phyloP scores from a whole-genome alignment of 2,888 invertebrate genomes.

The Apamea sordens region DNA sequence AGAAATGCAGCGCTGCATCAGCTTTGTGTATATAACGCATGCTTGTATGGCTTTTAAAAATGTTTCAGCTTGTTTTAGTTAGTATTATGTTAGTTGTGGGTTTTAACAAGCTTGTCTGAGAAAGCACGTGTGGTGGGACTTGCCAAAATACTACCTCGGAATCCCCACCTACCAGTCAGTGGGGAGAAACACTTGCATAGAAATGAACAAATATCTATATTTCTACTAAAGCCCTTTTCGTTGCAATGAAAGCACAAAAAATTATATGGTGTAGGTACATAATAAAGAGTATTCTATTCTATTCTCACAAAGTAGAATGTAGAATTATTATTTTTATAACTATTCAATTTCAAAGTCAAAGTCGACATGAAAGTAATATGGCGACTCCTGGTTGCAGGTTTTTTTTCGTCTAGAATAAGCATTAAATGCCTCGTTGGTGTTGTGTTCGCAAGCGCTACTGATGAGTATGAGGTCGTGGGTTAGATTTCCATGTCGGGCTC shows the following conservation, averaged over 20 bases:
- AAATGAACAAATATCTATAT: not conserved
- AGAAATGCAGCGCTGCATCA: not conserved
- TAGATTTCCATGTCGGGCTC: too few species aligned
- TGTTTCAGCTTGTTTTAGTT: not conserved
- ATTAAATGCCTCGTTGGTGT: not conserved
- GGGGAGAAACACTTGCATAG: not conserved
- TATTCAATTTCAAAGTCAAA: not conserved
- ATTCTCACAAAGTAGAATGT: too few species aligned
- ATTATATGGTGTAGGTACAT: too few species aligned
- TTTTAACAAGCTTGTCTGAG: not conserved
- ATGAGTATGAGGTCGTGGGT: too few species aligned
- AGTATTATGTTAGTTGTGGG: not conserved
- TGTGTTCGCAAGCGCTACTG: too few species aligned
- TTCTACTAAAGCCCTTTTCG: too few species aligned
- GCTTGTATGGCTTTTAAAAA: not conserved
- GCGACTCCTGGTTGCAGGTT: not conserved
- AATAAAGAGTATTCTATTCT: too few species aligned
- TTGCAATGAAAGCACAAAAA: too few species aligned
- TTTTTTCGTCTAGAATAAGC: not conserved
- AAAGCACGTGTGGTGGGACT: too few species aligned
- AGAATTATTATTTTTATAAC: not conserved
- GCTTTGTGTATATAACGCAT: not conserved
- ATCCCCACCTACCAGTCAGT: not conserved
- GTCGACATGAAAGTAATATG: not conserved
- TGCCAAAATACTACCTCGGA: not conserved